phyloP scores from a whole-genome alignment of 1,140 invertebrate genomes.

The Drosophila dunni region DNA sequence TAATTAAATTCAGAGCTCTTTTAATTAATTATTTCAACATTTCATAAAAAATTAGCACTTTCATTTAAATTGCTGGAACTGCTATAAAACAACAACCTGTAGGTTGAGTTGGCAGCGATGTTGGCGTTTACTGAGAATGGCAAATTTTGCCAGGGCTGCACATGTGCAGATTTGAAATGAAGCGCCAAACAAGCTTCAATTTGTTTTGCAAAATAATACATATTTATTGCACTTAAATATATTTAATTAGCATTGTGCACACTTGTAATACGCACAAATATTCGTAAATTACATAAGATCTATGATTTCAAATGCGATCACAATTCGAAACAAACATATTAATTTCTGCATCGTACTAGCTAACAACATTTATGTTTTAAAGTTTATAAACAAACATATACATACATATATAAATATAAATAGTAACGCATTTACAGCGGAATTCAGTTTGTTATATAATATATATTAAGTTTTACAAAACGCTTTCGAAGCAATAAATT shows the following conservation, averaged over 20 bases:
- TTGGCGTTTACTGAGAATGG: conserved; percentile 13
- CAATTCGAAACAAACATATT: conserved; percentile 67
- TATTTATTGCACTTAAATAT: conserved; percentile 73
- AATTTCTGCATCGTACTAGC: conserved; percentile 54
- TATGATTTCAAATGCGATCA: conserved; percentile 69
- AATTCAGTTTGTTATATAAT: conserved; percentile 35
- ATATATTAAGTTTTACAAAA: conserved; percentile 16
- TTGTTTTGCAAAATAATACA: conserved; percentile 60
- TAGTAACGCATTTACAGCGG: conserved; percentile 64
- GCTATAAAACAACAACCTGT: too few relatives aligned
- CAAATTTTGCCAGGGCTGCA: conserved; percentile 1
- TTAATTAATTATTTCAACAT: too few relatives aligned
- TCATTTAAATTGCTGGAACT: too few relatives aligned
- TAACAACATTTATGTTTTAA: conserved; percentile 51
- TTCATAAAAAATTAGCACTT: too few relatives aligned
- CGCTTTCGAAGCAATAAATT: conserved; percentile 71
- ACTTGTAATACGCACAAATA: conserved; percentile 70
- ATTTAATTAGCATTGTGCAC: conserved; percentile 48
- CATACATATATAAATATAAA: conserved; percentile 31
- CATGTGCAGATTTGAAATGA: not conserved
- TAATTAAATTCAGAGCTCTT: too few relatives aligned
- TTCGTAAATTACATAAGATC: conserved; percentile 60
- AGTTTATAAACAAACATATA: conserved; percentile 37
- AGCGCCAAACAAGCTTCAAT: not conserved
- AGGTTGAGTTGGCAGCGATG: conserved; percentile 20